A percentile compares a stretch with the other conserved stretches of the same genome.
These are phyloP conservation scores for Esox masquinongy DNA, from an alignment of 2,797 vertebrate genomes.

Conservation along the genomic window DNA sequence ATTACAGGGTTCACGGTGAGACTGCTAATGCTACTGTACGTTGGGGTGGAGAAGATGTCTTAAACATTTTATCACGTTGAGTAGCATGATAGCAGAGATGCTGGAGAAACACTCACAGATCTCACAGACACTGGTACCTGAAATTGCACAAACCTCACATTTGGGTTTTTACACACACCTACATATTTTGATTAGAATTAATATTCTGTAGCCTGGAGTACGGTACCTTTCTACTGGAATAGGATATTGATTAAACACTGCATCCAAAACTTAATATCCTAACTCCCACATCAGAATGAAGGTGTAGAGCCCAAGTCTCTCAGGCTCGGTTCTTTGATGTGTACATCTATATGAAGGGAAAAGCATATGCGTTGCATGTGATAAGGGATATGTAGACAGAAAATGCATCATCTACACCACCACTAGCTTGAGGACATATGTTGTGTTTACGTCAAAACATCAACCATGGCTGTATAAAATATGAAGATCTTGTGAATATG, in stretches of 20 bases:
- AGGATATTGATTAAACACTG: background rate
- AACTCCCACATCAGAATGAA: background rate
- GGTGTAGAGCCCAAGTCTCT: background rate
- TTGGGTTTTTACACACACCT: background rate
- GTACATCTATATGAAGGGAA: no score
- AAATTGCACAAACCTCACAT: background rate
- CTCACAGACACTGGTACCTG: background rate
- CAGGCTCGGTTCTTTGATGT: no score
- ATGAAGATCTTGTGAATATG: background rate
- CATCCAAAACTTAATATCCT: background rate
- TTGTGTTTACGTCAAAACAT: background rate
- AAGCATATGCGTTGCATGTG: background rate
- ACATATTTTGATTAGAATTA: background rate
- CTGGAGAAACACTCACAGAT: background rate
- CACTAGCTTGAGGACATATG: background rate
- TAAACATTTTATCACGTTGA: background rate
- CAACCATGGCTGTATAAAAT: background rate
- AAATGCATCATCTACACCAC: background rate
- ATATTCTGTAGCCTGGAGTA: background rate
- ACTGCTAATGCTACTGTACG: slow-evolving; percentile 38
- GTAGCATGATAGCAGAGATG: background rate
- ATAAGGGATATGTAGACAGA: background rate
- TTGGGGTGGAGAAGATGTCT: slow-evolving; percentile 13
- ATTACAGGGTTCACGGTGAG: slow-evolving; percentile 46
- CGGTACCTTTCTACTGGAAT: background rate